Evolutionary conservation across 2,113 vertebrate genomes (phyloP).

Genomic region (Prionailurus bengalensis): DNA sequence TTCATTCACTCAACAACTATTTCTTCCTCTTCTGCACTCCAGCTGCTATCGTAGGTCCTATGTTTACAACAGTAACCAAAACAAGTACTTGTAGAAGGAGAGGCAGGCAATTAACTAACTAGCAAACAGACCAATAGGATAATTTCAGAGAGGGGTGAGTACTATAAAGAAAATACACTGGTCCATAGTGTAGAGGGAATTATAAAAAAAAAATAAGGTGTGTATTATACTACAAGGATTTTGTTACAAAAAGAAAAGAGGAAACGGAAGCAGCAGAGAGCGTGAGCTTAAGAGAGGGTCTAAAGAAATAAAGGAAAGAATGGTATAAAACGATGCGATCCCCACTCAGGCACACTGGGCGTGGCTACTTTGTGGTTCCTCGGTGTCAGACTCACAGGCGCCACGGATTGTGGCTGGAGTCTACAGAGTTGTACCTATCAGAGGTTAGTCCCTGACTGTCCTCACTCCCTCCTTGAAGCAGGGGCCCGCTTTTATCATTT

Average conservation of each 20-base stretch:
- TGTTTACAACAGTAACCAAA: not conserved
- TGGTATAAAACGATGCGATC: fast-evolving
- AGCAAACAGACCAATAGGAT: not conserved
- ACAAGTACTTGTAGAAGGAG: not conserved
- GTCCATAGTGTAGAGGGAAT: too few species aligned
- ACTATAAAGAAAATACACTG: not conserved
- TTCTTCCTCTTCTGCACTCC: not conserved
- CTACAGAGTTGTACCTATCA: not conserved
- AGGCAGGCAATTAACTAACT: not conserved
- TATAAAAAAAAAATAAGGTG: not conserved
- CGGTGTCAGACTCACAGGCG: fast-evolving
- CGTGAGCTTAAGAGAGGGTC: not conserved
- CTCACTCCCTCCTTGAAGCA: not conserved
- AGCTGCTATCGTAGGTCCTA: not conserved
- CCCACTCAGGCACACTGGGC: too few species aligned
- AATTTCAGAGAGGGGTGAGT: not conserved
- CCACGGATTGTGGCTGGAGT: fast-evolving
- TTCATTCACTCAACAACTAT: not conserved
- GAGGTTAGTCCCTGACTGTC: too few species aligned
- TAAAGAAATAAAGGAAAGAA: not conserved
- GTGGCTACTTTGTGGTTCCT: fast-evolving
- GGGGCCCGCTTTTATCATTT: not conserved
- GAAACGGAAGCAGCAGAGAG: fast-evolving
- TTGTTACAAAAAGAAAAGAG: not conserved
- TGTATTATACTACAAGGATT: not conserved